A percentile compares a stretch with the other conserved stretches of the same genome.
Conservation (phyloP, 2,888 invertebrate species). For the Norana najaformis region DNA sequence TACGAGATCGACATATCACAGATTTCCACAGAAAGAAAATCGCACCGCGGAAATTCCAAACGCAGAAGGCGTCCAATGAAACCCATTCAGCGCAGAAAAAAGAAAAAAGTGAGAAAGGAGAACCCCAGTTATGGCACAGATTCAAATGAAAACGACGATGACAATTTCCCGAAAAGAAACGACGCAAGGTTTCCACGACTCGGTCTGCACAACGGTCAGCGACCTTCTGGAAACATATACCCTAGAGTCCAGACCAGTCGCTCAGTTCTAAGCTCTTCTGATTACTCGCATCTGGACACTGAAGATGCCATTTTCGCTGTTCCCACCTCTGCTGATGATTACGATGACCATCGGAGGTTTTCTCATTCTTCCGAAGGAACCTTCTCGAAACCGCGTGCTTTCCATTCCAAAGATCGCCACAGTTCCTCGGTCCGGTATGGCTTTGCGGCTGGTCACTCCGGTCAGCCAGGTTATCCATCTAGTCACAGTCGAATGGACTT, state of each 20-base stretch:
- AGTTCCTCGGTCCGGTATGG: neutral
- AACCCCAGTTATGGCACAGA: neutral
- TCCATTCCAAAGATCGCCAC: neutral
- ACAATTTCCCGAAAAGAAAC: conserved; percentile 1
- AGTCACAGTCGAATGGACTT: neutral
- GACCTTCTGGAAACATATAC: neutral
- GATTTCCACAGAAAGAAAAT: neutral
- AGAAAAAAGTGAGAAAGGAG: neutral
- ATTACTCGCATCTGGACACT: neutral
- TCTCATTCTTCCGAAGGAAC: neutral
- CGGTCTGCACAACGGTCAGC: neutral
- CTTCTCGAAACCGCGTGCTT: neutral
- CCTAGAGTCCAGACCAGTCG: neutral
- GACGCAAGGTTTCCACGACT: neutral
- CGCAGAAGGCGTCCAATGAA: neutral
- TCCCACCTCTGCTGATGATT: neutral
- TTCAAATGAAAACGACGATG: neutral
- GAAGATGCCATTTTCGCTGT: neutral
- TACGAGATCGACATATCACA: neutral
- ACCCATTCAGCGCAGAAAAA: neutral
- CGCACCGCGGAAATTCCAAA: neutral
- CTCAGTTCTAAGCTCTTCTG: neutral
- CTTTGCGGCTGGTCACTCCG: neutral
- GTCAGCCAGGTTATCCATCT: neutral
- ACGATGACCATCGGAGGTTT: neutral